These are phyloP conservation scores for Cygnus olor DNA, from an alignment of 2,797 vertebrate species.

Conservation along the genomic window DNA sequence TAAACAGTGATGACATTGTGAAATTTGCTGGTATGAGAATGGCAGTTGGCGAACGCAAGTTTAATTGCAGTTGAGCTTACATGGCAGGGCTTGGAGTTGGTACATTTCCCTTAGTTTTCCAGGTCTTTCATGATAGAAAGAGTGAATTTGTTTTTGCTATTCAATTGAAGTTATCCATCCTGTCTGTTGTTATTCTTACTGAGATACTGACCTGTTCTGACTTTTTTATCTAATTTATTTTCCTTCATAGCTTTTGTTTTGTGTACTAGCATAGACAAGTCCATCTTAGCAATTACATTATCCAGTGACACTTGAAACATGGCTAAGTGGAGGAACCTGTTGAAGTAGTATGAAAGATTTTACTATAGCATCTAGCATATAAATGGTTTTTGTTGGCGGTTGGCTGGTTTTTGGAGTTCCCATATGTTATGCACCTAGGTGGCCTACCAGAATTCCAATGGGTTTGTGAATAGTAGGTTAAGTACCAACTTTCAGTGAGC, in stretches of 20 bases:
- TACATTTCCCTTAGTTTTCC: not conserved
- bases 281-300: not conserved
- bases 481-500: not conserved
- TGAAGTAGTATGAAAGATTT: not conserved
- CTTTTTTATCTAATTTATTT: not conserved
- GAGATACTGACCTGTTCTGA: not conserved
- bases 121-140: not conserved
- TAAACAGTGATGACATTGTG: constrained; percentile 1
- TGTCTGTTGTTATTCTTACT: not conserved
- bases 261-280: not conserved
- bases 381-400: not conserved
- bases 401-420: not conserved
- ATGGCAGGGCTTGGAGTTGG: not conserved
- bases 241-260: not conserved
- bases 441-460: not conserved
- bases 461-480: not conserved
- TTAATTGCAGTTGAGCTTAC: not conserved
- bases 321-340: not conserved
- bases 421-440: not conserved
- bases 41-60: not conserved
- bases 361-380: not conserved
- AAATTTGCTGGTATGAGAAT: not conserved
- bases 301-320: not conserved
- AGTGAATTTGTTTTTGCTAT: not conserved
- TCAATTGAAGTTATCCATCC: not conserved